phyloP scores from a whole-genome alignment of 2,888 invertebrate species.

The Portevinia maculata region DNA sequence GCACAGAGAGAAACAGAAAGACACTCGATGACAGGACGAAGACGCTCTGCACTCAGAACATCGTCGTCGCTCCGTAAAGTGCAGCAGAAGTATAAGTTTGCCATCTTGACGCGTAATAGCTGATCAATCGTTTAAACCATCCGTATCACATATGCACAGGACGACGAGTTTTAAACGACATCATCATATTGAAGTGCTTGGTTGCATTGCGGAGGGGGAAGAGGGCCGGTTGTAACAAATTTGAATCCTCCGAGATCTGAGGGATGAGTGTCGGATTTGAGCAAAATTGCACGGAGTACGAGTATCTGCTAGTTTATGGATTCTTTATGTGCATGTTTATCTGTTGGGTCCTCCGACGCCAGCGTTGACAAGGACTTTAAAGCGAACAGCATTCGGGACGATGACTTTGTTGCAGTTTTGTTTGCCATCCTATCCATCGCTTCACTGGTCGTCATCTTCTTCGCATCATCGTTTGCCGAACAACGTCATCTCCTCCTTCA shows the following conservation, averaged over 20 bases:
- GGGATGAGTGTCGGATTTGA: constrained; percentile 66
- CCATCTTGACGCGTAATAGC: constrained; percentile 71
- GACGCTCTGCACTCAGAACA: constrained; percentile 33
- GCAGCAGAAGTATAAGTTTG: constrained; percentile 58
- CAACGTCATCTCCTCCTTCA: constrained; percentile 26
- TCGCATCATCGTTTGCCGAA: constrained; percentile 45
- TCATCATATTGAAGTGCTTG: constrained; percentile 47
- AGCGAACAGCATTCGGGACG: background rate
- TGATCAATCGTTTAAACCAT: constrained; percentile 73
- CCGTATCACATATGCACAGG: constrained; percentile 54
- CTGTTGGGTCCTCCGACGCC: constrained; percentile 24
- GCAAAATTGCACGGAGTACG: constrained; percentile 64
- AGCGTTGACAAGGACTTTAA: constrained; percentile 36
- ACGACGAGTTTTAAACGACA: constrained; percentile 56
- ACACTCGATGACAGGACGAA: constrained; percentile 28
- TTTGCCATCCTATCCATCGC: constrained; percentile 16
- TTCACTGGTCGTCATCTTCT: constrained; percentile 23
- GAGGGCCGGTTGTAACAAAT: constrained; percentile 15
- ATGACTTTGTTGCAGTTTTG: constrained; percentile 66
- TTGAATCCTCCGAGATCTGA: constrained; percentile 61
- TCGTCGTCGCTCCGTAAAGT: constrained; percentile 22
- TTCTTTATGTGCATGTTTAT: constrained; percentile 71
- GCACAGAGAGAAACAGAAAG: constrained; percentile 11
- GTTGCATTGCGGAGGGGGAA: background rate
- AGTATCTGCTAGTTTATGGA: constrained; percentile 72